Evolutionary conservation across 2,113 vertebrate genomes (phyloP), one percentile per base, ranked within the genome.

Genomic region (Perca schrenkii): DNA sequence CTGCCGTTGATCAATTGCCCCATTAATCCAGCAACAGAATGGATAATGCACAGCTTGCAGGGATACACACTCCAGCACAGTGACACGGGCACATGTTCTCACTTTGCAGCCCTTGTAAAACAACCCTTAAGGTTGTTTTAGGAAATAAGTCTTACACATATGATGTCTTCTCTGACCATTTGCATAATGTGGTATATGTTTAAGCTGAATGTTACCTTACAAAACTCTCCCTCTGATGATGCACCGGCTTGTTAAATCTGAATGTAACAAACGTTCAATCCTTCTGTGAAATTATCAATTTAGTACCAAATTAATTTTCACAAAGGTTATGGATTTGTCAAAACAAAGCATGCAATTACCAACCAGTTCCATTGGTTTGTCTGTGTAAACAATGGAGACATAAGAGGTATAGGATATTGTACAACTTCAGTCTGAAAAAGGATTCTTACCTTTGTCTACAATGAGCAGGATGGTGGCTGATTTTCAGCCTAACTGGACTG

Each of bases 1-100:
- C 89, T 64, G 75, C 87, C 60, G 77, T 88, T 93, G 93, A 93
- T 93, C 93, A 93, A 94, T 93, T 91, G 90, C 80, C 86, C 89
- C 89, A 93, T 94, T 93, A 94, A 94, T 93, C 90, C 88, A 25
- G 82, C 85, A 68, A 77, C 85, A 83, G 82, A 89, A 89, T 80
- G 91, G 92, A 87, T 91, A 91, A 93, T 86, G 83, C 82, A 64
- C 80, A 56, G 85, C 84, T 76, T 65, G 77, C 71, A 68, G 88
- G 85, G 83, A 73, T 84, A 69, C 86, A 66, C 75, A 64, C 80
- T 64, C 64, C 64, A 15, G 64, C 72, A 22, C 60, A 17, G 66
- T 64, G 79, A 86, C 86, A 76, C 61, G 16, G 80, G 72, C 80
- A 31, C 76, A 50, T 86, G 90, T 83, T 82, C 68, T 66, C 15